Base-by-base conservation (phyloP, 2,113 vertebrate species). In the Amia ocellicauda region DNA sequence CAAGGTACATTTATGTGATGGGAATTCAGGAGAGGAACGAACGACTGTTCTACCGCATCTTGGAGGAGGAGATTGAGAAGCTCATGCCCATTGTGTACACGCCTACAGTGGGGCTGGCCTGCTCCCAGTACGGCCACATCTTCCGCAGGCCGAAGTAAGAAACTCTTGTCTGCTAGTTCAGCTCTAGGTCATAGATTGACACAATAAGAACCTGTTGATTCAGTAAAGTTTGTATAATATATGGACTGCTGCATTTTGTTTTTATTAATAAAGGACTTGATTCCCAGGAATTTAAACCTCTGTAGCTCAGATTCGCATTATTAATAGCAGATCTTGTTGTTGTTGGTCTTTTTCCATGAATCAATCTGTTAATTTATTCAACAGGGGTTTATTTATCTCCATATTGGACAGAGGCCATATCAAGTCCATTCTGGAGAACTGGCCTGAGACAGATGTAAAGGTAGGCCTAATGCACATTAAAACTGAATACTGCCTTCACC, bases 51-150 rank as follows among this genome's bases (percentile, higher is more conserved):
- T 99, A 98, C 41, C 80, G 95, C 5, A 86, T 99, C 36, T 73
- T 99, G 43, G 93, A 94, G 85, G 97, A 95, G 41, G 95, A 98
- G 28, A 98, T 99, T 0, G 96, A 99, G 75, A 85, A 81, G 20
- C 26, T 99, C 1, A 94, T 99, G 96, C 97, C 97, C 0, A 98
- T 99, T 17, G 96, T 99, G 0, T 99, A 99, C 77, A 99, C 96
- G 0, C 97, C 97, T 1, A 98, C 97, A 1, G 97, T 99, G 2
- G 97, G 97, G 11, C 86, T 99, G 47, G 97, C 97, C 63, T 99
- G 97, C 72, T 88, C 93, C 17, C 94, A 97, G n/a, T 99, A 99
- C 1, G 97, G 97, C 13, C 94, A 98, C 79, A 99, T 99, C 76
- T 99, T 99, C 77, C 89, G 96, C 69, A 89, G 95, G 72, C 97